phyloP scores from a whole-genome alignment of 2,113 vertebrate species.

The Psilopsiagon aurifrons region DNA sequence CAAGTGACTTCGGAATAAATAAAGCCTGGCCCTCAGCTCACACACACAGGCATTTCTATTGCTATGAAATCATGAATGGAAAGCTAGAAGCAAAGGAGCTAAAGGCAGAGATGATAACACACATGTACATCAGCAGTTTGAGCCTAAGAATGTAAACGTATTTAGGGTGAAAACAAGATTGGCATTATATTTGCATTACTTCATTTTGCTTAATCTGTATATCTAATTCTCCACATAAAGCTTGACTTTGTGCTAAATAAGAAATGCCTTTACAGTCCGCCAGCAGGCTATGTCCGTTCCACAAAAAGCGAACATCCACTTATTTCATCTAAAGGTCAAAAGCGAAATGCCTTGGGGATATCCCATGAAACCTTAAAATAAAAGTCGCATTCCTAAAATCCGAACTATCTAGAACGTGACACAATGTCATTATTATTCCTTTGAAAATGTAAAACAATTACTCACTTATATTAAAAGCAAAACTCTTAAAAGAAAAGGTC shows the following conservation, averaged over 20 bases:
- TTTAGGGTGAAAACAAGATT: constrained; percentile 25
- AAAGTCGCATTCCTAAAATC: constrained; percentile 76
- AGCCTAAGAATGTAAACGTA: constrained; percentile 37
- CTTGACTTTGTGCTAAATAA: constrained; percentile 69
- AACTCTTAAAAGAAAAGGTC: constrained; percentile 46
- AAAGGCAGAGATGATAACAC: not conserved
- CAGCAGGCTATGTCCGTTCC: not conserved
- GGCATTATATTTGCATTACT: constrained; percentile 39
- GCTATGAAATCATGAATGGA: not conserved
- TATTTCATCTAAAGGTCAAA: constrained; percentile 74
- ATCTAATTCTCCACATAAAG: constrained; percentile 65
- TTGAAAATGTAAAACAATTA: constrained; percentile 69
- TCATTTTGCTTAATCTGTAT: constrained; percentile 60
- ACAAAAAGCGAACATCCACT: constrained; percentile 45
- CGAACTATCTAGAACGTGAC: constrained; percentile 64
- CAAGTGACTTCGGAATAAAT: not conserved
- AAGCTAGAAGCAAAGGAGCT: not conserved
- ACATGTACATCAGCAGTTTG: not conserved
- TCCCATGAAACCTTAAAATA: constrained; percentile 77
- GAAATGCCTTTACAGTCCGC: constrained; percentile 53
- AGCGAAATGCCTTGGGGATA: constrained; percentile 73
- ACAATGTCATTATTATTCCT: constrained; percentile 78
- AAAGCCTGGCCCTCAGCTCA: not conserved
- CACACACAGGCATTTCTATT: not conserved
- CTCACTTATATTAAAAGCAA: constrained; percentile 63